A percentile compares a stretch with the other conserved stretches of the same genome.
These are phyloP conservation scores for Cygnus olor DNA, from an alignment of 2,797 vertebrate species.

Conservation along the genomic window DNA sequence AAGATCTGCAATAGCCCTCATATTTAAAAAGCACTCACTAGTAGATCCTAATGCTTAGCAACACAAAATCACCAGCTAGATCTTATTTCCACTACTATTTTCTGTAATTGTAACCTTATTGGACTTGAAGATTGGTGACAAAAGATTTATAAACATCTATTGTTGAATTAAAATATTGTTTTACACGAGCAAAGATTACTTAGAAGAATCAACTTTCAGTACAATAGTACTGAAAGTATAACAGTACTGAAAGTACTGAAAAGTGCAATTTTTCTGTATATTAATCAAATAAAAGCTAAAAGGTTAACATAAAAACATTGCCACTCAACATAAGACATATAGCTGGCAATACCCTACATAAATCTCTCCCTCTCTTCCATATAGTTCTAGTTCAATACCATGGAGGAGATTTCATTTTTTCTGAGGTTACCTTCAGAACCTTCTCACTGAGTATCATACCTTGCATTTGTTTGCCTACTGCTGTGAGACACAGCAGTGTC, in stretches of 20 bases:
- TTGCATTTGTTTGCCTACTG: not conserved
- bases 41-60: not conserved
- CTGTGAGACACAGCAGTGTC: not conserved
- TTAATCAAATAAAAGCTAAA: not conserved
- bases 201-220: not conserved
- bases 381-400: not conserved
- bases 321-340: not conserved
- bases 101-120: not conserved
- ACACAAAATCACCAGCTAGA: not conserved
- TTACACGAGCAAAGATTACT: not conserved
- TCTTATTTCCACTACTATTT: not conserved
- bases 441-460: not conserved
- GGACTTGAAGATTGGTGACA: not conserved
- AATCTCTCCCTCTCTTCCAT: not conserved
- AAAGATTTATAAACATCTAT: not conserved
- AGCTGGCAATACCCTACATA: not conserved
- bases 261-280: too few relatives aligned
- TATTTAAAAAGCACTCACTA: not conserved
- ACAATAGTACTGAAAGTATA: too few relatives aligned
- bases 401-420: not conserved
- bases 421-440: not conserved
- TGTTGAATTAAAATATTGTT: not conserved
- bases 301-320: not conserved
- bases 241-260: too few relatives aligned
- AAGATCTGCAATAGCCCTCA: not conserved